Conservation (phyloP, 2,797 vertebrate genomes). For the Pipistrellus kuhlii region DNA sequence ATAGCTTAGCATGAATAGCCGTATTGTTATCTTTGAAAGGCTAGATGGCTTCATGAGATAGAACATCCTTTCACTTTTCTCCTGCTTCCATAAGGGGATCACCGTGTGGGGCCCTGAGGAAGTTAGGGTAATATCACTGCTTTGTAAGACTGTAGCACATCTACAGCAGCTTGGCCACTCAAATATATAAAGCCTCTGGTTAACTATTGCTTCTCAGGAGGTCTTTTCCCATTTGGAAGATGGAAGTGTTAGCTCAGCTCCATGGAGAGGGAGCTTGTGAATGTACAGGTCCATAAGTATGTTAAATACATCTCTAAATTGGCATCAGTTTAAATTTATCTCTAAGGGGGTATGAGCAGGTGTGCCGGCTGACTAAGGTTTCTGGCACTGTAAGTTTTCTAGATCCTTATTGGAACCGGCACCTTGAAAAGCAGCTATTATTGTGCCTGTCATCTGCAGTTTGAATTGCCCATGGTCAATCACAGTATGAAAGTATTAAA, state of each 20-base stretch:
- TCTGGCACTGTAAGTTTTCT: neutral
- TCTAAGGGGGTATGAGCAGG: constrained; percentile 3
- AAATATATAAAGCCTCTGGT: neutral
- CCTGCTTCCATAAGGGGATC: neutral
- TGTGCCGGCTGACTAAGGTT: neutral
- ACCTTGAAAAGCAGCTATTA: neutral
- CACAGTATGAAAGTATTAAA: neutral
- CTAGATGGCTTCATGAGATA: neutral
- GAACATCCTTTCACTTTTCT: neutral
- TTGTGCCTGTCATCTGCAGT: neutral
- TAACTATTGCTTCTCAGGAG: neutral
- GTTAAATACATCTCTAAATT: constrained; percentile 15
- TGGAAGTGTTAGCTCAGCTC: neutral
- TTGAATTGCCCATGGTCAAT: neutral
- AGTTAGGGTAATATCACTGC: neutral
- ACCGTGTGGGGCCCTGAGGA: neutral
- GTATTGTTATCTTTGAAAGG: constrained; percentile 44
- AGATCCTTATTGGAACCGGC: neutral
- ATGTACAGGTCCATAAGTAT: constrained; percentile 25
- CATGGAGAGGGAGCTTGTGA: neutral
- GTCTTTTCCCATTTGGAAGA: neutral
- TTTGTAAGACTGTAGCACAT: neutral
- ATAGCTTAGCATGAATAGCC: neutral
- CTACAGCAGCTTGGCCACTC: neutral
- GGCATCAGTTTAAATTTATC: neutral